These are phyloP conservation scores for Thamnophis sirtalis DNA, from an alignment of 2,113 vertebrate species.

Conservation along the genomic window DNA sequence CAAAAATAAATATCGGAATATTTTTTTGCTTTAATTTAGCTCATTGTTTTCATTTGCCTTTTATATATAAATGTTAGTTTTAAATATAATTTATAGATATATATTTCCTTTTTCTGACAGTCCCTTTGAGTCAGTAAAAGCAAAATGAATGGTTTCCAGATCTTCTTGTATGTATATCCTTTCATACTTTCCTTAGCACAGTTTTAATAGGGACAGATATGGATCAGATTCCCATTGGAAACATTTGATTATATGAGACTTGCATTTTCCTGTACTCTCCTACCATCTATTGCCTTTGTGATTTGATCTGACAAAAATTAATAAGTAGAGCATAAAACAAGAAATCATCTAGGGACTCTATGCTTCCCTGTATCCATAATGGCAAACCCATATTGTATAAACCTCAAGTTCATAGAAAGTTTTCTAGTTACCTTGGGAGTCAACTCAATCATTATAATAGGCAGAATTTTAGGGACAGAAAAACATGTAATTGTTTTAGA, in stretches of 20 bases:
- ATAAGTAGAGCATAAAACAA: neutral
- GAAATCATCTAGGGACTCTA: neutral
- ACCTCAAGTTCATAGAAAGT: neutral
- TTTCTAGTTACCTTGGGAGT: neutral
- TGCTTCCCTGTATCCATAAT: neutral
- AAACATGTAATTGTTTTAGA: neutral
- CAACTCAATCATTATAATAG: neutral
- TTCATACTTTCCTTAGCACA: neutral
- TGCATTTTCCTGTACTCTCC: neutral
- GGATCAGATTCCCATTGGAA: neutral
- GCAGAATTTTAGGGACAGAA: neutral
- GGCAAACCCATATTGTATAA: neutral
- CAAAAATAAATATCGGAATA: neutral
- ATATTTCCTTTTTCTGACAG: slow-evolving; percentile 5
- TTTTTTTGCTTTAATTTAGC: slow-evolving; percentile 13
- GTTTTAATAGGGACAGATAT: neutral
- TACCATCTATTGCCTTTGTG: neutral
- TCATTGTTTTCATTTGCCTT: slow-evolving; percentile 37
- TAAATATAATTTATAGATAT: neutral
- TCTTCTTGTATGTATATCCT: neutral
- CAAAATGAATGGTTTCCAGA: neutral
- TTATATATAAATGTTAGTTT: slow-evolving; percentile 19
- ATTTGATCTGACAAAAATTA: neutral
- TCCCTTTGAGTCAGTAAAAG: neutral
- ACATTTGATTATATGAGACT: slow-evolving; percentile 1